These are phyloP conservation scores for Phlogophora meticulosa DNA, from an alignment of 2,888 invertebrate genomes.

Conservation along the genomic window DNA sequence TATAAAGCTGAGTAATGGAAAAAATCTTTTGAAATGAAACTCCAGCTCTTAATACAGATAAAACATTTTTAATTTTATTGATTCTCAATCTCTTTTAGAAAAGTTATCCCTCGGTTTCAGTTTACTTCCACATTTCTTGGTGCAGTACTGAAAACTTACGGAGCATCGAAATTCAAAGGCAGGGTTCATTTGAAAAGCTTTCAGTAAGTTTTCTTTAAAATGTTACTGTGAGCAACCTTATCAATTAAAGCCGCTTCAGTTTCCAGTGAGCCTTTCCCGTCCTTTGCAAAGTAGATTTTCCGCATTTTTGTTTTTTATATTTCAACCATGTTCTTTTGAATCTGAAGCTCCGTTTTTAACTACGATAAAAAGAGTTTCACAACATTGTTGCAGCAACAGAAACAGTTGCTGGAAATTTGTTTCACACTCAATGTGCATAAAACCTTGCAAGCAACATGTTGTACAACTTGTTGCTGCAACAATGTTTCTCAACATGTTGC, in stretches of 20 bases:
- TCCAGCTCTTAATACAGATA: neutral
- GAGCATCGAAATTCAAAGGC: constrained; percentile 18
- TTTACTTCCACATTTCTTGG: constrained; percentile 20
- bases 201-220: constrained; percentile 12
- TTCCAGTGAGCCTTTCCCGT: neutral
- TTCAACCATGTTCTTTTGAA: neutral
- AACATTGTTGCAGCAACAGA: neutral
- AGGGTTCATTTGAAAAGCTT: neutral
- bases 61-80: neutral
- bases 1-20: neutral
- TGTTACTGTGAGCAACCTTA: constrained; percentile 9
- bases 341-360: neutral
- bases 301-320: neutral
- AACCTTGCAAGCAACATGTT: constrained; percentile 7
- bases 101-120: neutral
- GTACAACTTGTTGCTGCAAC: neutral
- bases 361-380: neutral
- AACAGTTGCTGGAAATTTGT: neutral
- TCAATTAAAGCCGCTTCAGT: constrained; percentile 2
- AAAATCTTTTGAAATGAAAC: neutral
- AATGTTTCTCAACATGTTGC: neutral
- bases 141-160: constrained; percentile 23
- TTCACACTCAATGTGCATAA: neutral
- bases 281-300: neutral
- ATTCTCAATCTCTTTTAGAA: neutral